These are phyloP conservation scores for Agonopterix arenella DNA, from an alignment of 2,888 invertebrate genomes.

Conservation along the genomic window DNA sequence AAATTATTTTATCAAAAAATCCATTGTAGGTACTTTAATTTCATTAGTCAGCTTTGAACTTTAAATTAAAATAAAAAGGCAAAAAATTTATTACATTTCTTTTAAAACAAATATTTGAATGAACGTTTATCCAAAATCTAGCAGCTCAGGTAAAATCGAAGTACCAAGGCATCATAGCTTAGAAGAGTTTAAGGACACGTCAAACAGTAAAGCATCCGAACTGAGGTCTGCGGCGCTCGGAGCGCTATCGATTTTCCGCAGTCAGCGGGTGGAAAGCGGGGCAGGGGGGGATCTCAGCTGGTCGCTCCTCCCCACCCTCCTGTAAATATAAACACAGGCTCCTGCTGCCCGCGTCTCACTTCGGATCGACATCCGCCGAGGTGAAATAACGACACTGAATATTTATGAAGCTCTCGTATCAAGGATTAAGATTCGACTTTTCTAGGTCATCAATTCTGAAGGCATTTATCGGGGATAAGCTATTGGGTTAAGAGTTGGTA, in stretches of 20 bases:
- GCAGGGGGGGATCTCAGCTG: constrained; percentile 54
- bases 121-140: no score
- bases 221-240: constrained; percentile 48
- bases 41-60: no score
- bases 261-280: constrained; percentile 26
- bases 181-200: constrained; percentile 33
- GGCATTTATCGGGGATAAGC: constrained; percentile 29
- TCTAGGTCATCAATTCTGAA: constrained; percentile 59
- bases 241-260: constrained; percentile 70
- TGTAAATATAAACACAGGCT: constrained; percentile 72
- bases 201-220: constrained; percentile 33
- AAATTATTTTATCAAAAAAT: no score
- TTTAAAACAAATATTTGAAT: no score
- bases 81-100: no score
- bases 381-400: constrained; percentile 72
- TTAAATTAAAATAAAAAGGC: no score
- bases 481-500: constrained; percentile 16
- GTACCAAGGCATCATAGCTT: not conserved
- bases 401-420: constrained; percentile 68
- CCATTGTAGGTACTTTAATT: no score
- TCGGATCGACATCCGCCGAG: constrained; percentile 66
- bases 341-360: constrained; percentile 19
- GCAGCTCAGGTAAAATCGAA: no score
- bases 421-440: constrained; percentile 67
- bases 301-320: constrained; percentile 40